These are phyloP conservation scores for Platanista minor DNA, from an alignment of 2,113 vertebrate species.

Conservation along the genomic window DNA sequence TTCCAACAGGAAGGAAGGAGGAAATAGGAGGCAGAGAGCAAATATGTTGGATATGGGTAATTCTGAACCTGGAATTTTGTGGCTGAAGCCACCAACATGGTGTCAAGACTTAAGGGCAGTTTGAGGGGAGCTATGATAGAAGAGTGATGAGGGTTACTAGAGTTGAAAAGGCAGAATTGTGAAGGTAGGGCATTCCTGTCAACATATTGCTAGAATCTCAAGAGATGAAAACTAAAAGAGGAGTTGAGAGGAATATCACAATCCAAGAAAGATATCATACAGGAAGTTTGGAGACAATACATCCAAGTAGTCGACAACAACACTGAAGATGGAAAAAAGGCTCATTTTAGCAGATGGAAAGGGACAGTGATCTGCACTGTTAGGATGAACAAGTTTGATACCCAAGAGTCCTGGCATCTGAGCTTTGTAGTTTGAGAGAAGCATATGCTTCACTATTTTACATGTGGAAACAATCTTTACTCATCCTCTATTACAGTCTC, in stretches of 20 bases:
- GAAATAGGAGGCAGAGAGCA: background rate
- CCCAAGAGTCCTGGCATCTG: background rate
- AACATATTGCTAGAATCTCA: background rate
- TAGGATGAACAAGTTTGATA: background rate
- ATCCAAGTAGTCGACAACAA: background rate
- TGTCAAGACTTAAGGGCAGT: background rate
- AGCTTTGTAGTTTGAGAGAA: background rate
- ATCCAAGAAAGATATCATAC: background rate
- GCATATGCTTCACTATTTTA: background rate
- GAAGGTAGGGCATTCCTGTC: background rate
- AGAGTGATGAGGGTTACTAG: background rate
- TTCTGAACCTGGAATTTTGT: background rate
- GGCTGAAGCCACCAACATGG: background rate
- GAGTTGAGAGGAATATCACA: background rate
- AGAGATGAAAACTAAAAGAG: background rate
- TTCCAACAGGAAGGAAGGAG: background rate
- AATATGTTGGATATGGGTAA: background rate
- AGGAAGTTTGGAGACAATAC: background rate
- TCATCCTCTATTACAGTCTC: background rate
- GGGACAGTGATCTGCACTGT: background rate
- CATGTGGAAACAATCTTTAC: background rate
- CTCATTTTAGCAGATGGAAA: background rate
- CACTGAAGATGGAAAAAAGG: background rate
- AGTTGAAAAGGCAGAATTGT: background rate
- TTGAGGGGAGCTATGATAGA: background rate